phyloP scores from a whole-genome alignment of 2,113 vertebrate genomes.

The Athene cunicularia region DNA sequence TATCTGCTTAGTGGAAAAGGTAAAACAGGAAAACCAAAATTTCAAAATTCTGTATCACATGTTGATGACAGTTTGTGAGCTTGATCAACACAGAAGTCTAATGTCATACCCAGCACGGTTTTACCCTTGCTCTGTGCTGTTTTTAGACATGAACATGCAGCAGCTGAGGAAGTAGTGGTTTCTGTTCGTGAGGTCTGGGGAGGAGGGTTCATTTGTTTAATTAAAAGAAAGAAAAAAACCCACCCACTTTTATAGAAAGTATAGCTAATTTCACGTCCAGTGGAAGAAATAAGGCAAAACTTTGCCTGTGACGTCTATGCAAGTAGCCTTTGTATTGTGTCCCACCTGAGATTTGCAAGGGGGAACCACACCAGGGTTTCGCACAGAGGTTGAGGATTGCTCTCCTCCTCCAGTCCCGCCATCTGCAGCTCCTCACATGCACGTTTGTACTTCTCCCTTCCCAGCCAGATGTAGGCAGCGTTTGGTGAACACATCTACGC shows the following conservation, averaged over 20 bases:
- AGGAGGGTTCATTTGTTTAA: neutral
- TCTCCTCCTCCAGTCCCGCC: neutral
- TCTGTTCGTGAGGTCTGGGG: neutral
- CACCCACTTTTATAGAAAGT: neutral
- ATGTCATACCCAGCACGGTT: neutral
- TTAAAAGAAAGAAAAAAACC: neutral
- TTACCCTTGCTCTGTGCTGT: neutral
- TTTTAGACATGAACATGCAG: neutral
- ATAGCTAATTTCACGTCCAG: neutral
- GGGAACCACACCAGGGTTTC: neutral
- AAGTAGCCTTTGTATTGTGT: neutral
- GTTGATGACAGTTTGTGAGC: neutral
- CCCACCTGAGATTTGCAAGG: neutral
- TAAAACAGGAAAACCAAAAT: constrained; percentile 30
- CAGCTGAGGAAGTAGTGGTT: constrained; percentile 17
- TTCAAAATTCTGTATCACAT: neutral
- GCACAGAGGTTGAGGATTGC: accelerated
- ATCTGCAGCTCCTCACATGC: neutral
- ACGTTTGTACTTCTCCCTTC: neutral
- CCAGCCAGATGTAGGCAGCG: neutral
- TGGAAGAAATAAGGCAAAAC: neutral
- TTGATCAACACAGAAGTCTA: neutral
- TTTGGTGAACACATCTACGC: neutral
- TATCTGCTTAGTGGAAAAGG: neutral
- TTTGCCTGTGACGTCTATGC: neutral